These are phyloP conservation scores for Sapayoa aenigma DNA, from an alignment of 2,113 vertebrate genomes.

Conservation along the genomic window DNA sequence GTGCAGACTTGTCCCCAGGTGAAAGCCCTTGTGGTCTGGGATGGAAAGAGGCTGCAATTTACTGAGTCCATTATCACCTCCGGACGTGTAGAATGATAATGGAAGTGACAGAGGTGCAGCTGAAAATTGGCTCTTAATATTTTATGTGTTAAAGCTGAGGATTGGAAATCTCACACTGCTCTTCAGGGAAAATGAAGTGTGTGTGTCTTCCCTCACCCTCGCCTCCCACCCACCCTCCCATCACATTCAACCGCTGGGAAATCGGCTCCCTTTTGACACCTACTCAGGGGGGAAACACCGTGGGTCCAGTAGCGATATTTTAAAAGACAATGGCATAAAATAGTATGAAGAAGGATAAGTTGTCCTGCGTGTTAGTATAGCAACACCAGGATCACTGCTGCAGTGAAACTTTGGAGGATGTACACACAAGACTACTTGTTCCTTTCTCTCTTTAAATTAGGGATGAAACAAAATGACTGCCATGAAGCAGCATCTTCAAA, in stretches of 20 bases:
- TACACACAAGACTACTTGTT: not conserved
- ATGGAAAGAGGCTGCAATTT: constrained; percentile 79
- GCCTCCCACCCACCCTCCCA: not conserved
- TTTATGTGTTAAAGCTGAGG: constrained; percentile 83
- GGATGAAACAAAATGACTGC: not conserved
- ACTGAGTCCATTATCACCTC: constrained; percentile 87
- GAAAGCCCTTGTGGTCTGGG: constrained; percentile 68
- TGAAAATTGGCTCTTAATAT: constrained; percentile 97
- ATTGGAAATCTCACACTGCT: constrained; percentile 80
- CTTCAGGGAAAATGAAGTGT: constrained; percentile 78
- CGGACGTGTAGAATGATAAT: constrained; percentile 82
- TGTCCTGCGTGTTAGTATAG: not conserved
- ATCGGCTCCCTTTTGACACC: constrained; percentile 23
- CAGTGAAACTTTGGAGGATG: not conserved
- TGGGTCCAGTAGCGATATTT: not conserved
- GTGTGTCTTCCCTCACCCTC: not conserved
- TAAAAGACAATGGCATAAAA: constrained; percentile 15
- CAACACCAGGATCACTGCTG: not conserved
- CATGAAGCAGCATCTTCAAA: not conserved
- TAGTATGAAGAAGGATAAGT: not conserved
- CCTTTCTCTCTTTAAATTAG: not conserved
- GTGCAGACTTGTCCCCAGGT: constrained; percentile 67
- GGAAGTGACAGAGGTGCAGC: constrained; percentile 86
- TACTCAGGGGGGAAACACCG: constrained; percentile 3
- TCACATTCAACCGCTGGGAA: constrained; percentile 27